Evolutionary conservation across 2,888 invertebrate genomes (phyloP).

Genomic region (Empis livida): DNA sequence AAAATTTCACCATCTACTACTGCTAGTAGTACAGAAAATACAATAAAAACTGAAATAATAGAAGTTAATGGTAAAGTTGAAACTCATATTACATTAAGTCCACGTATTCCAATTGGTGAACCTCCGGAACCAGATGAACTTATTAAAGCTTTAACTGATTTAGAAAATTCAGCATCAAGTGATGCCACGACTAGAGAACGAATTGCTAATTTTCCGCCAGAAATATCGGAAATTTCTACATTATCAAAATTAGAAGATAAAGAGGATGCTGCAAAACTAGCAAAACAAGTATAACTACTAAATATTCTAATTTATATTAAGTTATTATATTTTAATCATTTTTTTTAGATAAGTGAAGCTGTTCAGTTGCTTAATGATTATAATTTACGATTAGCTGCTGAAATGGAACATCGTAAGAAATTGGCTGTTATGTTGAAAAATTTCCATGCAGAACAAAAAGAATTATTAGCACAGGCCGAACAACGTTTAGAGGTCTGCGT

Average conservation of each 20-base stretch:
- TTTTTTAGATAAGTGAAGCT: conserved; percentile 56
- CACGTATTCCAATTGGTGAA: conserved; percentile 65
- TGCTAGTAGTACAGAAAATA: conserved; percentile 5
- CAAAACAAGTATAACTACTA: conserved; percentile 50
- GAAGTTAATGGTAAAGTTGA: conserved; percentile 60
- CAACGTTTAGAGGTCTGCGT: conserved; percentile 62
- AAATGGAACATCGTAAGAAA: conserved; percentile 80
- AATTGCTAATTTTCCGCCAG: conserved; percentile 86
- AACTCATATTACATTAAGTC: conserved; percentile 63
- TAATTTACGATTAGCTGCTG: conserved; percentile 70
- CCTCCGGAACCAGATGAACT: conserved; percentile 89
- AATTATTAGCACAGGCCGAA: conserved; percentile 75
- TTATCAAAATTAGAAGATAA: conserved; percentile 78
- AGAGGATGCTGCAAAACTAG: conserved; percentile 64
- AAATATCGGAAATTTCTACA: conserved; percentile 83
- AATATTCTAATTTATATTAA: background rate
- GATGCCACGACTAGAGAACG: conserved; percentile 86
- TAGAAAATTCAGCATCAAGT: conserved; percentile 91
- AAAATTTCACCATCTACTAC: background rate
- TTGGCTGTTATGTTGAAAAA: conserved; percentile 77
- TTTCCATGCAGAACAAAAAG: conserved; percentile 76
- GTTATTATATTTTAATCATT: background rate
- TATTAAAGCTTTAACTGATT: conserved; percentile 66
- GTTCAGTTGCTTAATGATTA: conserved; percentile 77
- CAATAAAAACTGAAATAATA: conserved; percentile 33